Evolutionary conservation across 2,113 vertebrate species (phyloP), one percentile per base, ranked within the genome.

Genomic region (Actinemys pallida): DNA sequence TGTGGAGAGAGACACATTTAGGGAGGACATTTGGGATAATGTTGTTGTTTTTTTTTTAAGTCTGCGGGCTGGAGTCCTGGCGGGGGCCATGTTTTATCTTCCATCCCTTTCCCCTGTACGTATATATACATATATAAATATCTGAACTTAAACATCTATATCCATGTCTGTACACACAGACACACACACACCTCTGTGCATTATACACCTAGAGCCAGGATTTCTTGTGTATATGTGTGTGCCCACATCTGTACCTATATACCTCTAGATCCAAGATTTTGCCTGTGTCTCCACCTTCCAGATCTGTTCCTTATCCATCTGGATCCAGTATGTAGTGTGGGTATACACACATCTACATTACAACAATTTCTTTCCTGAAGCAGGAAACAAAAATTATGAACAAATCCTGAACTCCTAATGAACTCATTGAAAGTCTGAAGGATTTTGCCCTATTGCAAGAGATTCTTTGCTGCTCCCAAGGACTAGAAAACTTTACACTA

Each of bases 401-500:
- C 4, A 9, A 69, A 81, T 13, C 1, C 19, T 88, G 42, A 72
- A 27, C 3, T 25, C 25, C 25, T 78, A 47, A 78, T 45, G 1
- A 80, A 95, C 47, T n/a, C 50, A 22, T 1, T 25, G 25, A 0
- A 35, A 81, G 35, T 39, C 49, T 19, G 1, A 42, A 20, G 76
- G 65, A 56, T 24, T 53, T 20, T 65, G 80, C 75, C 22, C 10
- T 2, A 16, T 0, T 4, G 17, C 4, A 47, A 29, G 75, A 52
- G 79, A 6, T 72, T 93, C 83, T 89, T 39, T 57, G 86, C 86
- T 17, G n/a, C 45, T 93, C 89, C 84, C 96, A 94, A 79, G 83
- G 75, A 80, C 4, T 87, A 84, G 91, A 79, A 56, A 94, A 93
- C 91, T 95, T 94, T 87, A 93, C 93, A 81, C 27, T 62, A 89